Percentiles rank a stretch among this genome's conserved stretches.
phyloP scores from a whole-genome alignment of 1,140 invertebrate genomes.

The Proales similis region DNA sequence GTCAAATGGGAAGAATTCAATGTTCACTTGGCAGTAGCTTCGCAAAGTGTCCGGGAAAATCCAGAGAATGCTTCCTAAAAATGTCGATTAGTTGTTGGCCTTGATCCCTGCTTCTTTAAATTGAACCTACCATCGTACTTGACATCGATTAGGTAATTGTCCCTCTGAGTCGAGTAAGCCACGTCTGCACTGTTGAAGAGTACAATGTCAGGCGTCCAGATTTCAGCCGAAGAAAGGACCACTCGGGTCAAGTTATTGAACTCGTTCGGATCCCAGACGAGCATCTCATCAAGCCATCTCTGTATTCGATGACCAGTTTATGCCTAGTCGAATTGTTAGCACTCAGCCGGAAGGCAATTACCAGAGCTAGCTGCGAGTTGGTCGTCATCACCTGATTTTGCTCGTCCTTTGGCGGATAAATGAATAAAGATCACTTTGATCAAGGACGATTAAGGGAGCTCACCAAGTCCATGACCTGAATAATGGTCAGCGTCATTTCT shows the following conservation, averaged over 20 bases:
- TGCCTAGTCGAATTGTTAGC: neutral
- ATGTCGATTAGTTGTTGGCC: too few species aligned
- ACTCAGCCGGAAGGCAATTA: neutral
- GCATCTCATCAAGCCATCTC: slow-evolving; percentile 33
- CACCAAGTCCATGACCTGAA: slow-evolving; percentile 38
- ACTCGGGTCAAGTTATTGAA: slow-evolving; percentile 32
- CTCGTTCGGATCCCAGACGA: slow-evolving; percentile 19
- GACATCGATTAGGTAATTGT: slow-evolving; percentile 32
- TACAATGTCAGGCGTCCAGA: slow-evolving; percentile 38
- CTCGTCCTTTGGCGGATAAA: slow-evolving; percentile 16
- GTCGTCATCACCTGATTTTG: slow-evolving; percentile 38
- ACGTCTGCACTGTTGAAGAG: slow-evolving; percentile 36
- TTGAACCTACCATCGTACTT: slow-evolving; percentile 27
- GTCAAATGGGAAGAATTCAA: slow-evolving; percentile 37
- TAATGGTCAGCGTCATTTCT: slow-evolving; percentile 19
- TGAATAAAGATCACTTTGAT: neutral
- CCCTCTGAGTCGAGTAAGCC: slow-evolving; percentile 33
- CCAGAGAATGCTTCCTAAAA: too few species aligned
- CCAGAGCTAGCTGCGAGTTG: slow-evolving; percentile 27
- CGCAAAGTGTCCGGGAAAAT: slow-evolving; percentile 31
- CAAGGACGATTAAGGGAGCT: neutral
- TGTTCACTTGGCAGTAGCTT: slow-evolving; percentile 32
- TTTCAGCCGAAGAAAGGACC: slow-evolving; percentile 28
- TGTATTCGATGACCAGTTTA: neutral
- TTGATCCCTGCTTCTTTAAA: too few species aligned